phyloP scores from a whole-genome alignment of 2,113 vertebrate species.

The Aleadryas rufinucha region DNA sequence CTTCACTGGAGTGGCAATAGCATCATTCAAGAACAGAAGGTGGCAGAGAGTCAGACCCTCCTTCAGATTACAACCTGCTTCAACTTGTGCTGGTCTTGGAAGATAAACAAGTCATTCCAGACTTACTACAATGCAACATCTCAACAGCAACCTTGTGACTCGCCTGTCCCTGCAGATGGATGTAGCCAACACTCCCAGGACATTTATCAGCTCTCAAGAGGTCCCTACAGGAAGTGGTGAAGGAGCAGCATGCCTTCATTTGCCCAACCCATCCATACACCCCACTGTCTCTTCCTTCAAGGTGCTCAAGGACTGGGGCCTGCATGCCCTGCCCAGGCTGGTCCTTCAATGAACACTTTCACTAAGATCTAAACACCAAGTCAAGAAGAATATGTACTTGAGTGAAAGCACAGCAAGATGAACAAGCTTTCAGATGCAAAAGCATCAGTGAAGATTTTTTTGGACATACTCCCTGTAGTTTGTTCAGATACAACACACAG shows the following conservation, averaged over 20 bases:
- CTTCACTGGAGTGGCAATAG: neutral
- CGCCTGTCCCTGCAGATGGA: neutral
- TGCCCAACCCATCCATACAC: neutral
- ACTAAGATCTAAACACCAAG: neutral
- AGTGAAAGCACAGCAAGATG: neutral
- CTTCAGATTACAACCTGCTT: neutral
- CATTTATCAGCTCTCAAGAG: neutral
- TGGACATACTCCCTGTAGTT: neutral
- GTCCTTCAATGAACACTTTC: neutral
- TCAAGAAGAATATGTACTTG: neutral
- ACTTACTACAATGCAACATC: neutral
- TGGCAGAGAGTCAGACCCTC: neutral
- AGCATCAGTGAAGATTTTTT: neutral
- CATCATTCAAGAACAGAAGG: neutral
- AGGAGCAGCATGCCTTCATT: neutral
- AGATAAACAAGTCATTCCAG: neutral
- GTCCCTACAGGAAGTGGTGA: neutral
- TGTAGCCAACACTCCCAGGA: neutral
- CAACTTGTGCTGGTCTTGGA: neutral
- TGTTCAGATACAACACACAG: neutral
- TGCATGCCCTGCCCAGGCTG: neutral
- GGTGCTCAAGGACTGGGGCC: neutral
- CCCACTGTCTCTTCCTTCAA: neutral
- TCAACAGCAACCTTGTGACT: neutral
- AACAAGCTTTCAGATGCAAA: neutral